Evolutionary conservation across 1,140 invertebrate species (phyloP).

Genomic region (Drosophila punjabiensis): DNA sequence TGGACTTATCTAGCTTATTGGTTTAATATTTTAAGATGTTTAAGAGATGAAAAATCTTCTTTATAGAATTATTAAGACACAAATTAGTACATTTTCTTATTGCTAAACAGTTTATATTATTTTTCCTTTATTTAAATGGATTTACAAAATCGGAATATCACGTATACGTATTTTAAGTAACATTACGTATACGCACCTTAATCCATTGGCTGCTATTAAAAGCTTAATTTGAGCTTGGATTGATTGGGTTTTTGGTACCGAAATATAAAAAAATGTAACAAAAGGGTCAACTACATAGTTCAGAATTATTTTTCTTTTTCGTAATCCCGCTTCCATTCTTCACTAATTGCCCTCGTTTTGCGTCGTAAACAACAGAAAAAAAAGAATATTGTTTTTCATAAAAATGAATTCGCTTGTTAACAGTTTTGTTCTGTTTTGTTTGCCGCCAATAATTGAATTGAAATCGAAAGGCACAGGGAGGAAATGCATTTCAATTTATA

Average conservation of each 20-base stretch:
- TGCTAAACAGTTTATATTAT: too few relatives aligned
- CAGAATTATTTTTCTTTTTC: constrained; percentile 5
- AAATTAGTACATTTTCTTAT: too few relatives aligned
- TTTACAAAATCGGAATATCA: neutral
- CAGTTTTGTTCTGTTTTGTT: constrained; percentile 62
- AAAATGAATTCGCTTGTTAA: constrained; percentile 65
- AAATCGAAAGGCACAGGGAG: constrained; percentile 51
- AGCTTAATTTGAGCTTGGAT: constrained; percentile 58
- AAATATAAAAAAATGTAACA: constrained; percentile 18
- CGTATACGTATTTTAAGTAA: constrained; percentile 11
- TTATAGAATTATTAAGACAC: too few relatives aligned
- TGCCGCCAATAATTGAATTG: constrained; percentile 58
- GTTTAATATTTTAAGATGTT: neutral
- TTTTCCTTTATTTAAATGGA: neutral
- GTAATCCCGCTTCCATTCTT: constrained; percentile 43
- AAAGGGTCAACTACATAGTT: constrained; percentile 11
- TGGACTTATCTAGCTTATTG: neutral
- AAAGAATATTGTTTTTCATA: constrained; percentile 53
- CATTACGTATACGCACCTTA: constrained; percentile 78
- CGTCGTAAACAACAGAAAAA: constrained; percentile 6
- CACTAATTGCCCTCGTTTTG: constrained; percentile 67
- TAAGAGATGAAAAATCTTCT: too few relatives aligned
- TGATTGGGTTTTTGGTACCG: neutral
- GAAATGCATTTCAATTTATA: constrained; percentile 53
- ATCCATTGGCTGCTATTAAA: constrained; percentile 79